Conservation (phyloP, 2,113 vertebrate genomes). For the Colius striatus region DNA sequence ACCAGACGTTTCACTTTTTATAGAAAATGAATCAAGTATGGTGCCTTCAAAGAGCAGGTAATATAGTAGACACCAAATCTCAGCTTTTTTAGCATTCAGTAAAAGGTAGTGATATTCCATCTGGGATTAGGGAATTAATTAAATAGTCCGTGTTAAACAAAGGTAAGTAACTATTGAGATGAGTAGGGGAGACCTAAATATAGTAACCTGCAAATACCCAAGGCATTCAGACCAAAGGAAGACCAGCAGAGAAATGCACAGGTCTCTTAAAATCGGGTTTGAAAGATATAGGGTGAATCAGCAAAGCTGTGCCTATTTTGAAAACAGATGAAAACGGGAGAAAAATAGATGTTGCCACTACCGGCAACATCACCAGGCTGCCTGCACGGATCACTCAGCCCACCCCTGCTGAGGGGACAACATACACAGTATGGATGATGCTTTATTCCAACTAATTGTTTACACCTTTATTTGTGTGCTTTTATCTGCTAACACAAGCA, state of each 20-base stretch:
- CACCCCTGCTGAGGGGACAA: no score
- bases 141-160: constrained; percentile 7
- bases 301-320: background rate
- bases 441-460: no score
- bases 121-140: constrained; percentile 49
- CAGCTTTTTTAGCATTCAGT: background rate
- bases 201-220: background rate
- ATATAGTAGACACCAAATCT: background rate
- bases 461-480: no score
- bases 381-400: no score
- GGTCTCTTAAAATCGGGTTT: background rate
- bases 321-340: background rate
- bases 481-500: no score
- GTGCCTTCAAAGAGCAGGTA: background rate
- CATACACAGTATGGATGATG: no score
- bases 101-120: background rate
- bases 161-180: background rate
- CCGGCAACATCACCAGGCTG: no score
- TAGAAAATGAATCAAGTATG: background rate
- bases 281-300: background rate
- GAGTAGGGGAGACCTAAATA: background rate
- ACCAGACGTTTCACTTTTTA: background rate
- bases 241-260: background rate
- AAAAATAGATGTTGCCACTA: no score
- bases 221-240: background rate